These are phyloP conservation scores for Frankliniella intonsa DNA, from an alignment of 2,888 invertebrate genomes.

Conservation along the genomic window DNA sequence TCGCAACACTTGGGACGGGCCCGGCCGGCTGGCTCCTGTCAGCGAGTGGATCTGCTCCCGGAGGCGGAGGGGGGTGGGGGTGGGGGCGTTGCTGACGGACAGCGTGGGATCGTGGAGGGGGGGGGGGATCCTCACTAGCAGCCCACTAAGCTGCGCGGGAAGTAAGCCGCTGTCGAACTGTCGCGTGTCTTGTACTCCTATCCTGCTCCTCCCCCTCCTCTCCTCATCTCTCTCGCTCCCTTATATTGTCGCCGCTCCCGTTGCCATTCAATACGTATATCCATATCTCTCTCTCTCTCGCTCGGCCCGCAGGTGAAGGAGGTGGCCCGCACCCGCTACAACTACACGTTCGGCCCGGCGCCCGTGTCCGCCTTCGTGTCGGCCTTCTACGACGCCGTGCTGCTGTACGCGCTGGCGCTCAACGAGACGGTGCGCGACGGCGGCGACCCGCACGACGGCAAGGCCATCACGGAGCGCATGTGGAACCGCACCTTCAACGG, in stretches of 20 bases:
- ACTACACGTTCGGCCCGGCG: conserved; percentile 68
- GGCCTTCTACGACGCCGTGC: conserved; percentile 93
- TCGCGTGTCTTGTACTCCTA: too few species aligned
- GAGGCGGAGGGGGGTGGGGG: too few species aligned
- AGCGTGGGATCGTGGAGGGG: too few species aligned
- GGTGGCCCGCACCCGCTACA: conserved; percentile 62
- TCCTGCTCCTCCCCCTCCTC: too few species aligned
- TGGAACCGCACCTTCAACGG: conserved; percentile 83
- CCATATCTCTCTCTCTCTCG: too few species aligned
- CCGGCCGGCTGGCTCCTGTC: too few species aligned
- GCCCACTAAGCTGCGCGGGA: too few species aligned
- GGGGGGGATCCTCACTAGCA: too few species aligned
- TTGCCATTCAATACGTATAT: neutral
- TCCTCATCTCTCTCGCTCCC: neutral
- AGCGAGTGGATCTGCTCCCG: too few species aligned
- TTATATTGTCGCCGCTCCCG: neutral
- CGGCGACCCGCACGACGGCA: conserved; percentile 64
- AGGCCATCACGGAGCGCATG: conserved; percentile 77
- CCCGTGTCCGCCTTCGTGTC: conserved; percentile 89
- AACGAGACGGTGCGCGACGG: conserved; percentile 70
- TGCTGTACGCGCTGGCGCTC: conserved; percentile 86
- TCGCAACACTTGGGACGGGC: too few species aligned
- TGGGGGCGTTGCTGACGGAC: too few species aligned
- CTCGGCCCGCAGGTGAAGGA: conserved; percentile 56
- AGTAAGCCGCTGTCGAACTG: too few species aligned